Evolutionary conservation across 2,888 invertebrate species (phyloP).

Genomic region (Uloborus plumipes): DNA sequence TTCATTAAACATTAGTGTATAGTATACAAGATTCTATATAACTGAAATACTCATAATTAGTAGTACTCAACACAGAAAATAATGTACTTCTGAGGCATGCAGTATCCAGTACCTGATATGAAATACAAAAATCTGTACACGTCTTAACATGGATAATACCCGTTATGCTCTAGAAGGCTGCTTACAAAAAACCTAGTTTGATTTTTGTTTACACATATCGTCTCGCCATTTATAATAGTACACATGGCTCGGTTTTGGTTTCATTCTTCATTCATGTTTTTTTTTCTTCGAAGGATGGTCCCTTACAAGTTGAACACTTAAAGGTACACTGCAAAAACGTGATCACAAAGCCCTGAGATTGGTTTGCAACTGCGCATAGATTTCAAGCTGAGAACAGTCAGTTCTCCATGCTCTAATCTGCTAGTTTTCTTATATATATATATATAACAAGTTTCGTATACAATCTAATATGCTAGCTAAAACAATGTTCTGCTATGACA

Average conservation of each 20-base stretch:
- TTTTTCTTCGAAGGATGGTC: slow-evolving; percentile 61
- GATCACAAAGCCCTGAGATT: slow-evolving; percentile 65
- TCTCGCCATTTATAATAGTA: slow-evolving; percentile 57
- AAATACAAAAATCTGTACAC: slow-evolving; percentile 65
- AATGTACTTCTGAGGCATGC: slow-evolving; percentile 65
- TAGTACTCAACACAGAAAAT: slow-evolving; percentile 64
- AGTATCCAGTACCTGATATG: slow-evolving; percentile 64
- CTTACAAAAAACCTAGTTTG: slow-evolving; percentile 64
- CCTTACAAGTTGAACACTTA: slow-evolving; percentile 65
- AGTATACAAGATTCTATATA: slow-evolving; percentile 65
- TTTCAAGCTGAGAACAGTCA: slow-evolving; percentile 51
- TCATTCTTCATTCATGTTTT: slow-evolving; percentile 38
- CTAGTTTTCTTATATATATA: too few relatives aligned
- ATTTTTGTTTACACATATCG: slow-evolving; percentile 57
- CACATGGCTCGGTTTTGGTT: slow-evolving; percentile 64
- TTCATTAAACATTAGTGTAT: slow-evolving; percentile 65
- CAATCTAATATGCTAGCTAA: too few relatives aligned
- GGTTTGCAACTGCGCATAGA: slow-evolving; percentile 58
- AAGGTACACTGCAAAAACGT: slow-evolving; percentile 64
- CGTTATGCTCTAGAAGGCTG: slow-evolving; percentile 65
- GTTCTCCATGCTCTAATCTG: too few relatives aligned
- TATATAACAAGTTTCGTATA: too few relatives aligned
- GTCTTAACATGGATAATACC: slow-evolving; percentile 63
- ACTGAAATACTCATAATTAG: slow-evolving; percentile 65
- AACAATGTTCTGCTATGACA: too few relatives aligned